Evolutionary conservation across 2,113 vertebrate genomes (phyloP).

Genomic region (Gasterosteus aculeatus): DNA sequence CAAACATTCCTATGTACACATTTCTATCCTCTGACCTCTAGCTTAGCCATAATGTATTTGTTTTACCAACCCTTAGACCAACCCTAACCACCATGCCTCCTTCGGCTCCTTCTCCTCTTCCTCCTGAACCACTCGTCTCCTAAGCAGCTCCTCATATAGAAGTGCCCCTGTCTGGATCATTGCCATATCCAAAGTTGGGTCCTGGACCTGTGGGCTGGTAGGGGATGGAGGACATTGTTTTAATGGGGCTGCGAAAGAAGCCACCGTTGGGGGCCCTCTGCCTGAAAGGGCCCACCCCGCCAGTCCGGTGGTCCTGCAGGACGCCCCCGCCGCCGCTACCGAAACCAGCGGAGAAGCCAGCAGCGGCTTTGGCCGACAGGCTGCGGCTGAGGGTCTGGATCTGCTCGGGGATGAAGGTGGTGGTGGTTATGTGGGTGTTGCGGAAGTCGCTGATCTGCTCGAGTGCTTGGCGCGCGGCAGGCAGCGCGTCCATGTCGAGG

Average conservation of each 20-base stretch:
- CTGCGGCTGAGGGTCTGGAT: conserved; percentile 99
- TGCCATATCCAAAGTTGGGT: conserved; percentile 96
- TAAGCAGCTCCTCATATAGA: conserved; percentile 88
- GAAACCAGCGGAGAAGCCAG: conserved; percentile 90
- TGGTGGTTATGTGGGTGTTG: conserved; percentile 99
- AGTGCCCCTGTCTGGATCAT: conserved; percentile 97
- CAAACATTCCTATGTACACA: conserved; percentile 81
- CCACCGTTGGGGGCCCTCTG: conserved; percentile 98
- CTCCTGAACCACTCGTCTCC: conserved; percentile 46
- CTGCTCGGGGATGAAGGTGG: conserved; percentile 99
- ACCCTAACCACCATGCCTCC: conserved; percentile 29
- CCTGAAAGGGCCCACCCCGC: conserved; percentile 88
- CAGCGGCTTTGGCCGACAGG: conserved; percentile 96
- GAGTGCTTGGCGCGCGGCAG: conserved; percentile 94
- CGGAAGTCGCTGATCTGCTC: conserved; percentile 99
- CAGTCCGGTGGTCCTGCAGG: conserved; percentile 96
- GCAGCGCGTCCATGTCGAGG: conserved; percentile 97
- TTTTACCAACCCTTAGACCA: conserved; percentile 35
- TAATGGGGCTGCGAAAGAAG: conserved; percentile 98
- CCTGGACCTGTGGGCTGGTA: conserved; percentile 96
- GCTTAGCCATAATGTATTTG: conserved; percentile 46
- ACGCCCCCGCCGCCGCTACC: conserved; percentile 81
- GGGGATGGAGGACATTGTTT: conserved; percentile 99
- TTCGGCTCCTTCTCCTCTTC: conserved; percentile 5
- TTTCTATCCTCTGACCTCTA: conserved; percentile 58